phyloP scores from a whole-genome alignment of 2,113 vertebrate genomes.

The Varanus komodoensis region DNA sequence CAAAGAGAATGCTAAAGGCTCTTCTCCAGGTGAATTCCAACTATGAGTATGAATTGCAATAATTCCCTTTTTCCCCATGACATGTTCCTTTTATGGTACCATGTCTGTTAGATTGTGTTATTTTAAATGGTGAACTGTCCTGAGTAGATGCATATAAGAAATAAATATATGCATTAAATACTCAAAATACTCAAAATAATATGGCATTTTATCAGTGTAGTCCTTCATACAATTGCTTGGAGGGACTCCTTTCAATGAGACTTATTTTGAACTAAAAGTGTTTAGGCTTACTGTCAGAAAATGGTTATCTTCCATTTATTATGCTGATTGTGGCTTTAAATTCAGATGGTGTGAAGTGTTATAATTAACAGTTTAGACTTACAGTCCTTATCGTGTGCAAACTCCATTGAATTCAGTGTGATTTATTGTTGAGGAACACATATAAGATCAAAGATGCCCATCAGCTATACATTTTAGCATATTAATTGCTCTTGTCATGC shows the following conservation, averaged over 20 bases:
- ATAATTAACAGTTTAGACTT: neutral
- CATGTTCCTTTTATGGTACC: neutral
- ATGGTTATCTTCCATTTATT: neutral
- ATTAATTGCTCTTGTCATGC: conserved; percentile 8
- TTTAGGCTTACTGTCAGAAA: neutral
- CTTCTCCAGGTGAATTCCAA: no score
- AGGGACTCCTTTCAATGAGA: neutral
- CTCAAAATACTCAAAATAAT: no score
- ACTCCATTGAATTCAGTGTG: neutral
- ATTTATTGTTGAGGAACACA: neutral
- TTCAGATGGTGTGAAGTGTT: neutral
- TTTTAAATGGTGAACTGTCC: neutral
- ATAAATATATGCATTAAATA: neutral
- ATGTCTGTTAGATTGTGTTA: neutral
- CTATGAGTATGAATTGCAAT: neutral
- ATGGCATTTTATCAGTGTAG: no score
- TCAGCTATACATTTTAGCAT: neutral
- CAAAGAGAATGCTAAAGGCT: no score
- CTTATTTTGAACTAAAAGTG: neutral
- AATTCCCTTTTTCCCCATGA: neutral
- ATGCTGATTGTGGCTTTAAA: neutral
- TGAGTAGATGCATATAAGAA: neutral
- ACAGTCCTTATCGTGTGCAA: neutral
- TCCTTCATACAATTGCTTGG: neutral
- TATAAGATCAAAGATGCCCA: neutral